Evolutionary conservation across 2,797 vertebrate species (phyloP), one percentile per base, ranked within the genome.

Genomic region (Ptychadena robeensis): DNA sequence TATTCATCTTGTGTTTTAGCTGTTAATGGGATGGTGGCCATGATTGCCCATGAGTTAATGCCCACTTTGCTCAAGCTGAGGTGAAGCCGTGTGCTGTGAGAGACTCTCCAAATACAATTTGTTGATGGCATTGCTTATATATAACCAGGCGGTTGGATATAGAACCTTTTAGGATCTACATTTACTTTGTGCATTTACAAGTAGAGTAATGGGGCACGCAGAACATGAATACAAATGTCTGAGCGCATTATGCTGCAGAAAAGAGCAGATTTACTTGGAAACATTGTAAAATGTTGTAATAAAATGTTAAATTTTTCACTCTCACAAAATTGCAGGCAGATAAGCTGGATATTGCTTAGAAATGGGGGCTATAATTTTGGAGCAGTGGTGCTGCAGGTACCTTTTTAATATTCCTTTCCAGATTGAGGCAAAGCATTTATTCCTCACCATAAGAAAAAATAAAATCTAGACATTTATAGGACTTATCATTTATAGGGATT

Each of bases 181-280:
- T 77, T 67, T 53, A 77, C 67, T 77, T 65, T 53, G 25, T 34
- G 37, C 73, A 59, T 75, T 75, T 74, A 73, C 48, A 59, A 63
- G 73, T 75, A 38, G 57, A 63, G 57, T 75, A 75, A 75, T 63
- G 64, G 30, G 65, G 31, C 1, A 67, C 44, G 38, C 38, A 48
- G 64, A 67, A 11, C 64, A 67, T 53, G 75, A 77, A 77, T 77
- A 53, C 75, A 48, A 77, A 77, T 67, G 38, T 27, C 40, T 53
- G 22, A 9, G 18, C 37, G 27, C 28, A 53, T 77, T 77, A 77
- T 53, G 63, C 37, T n/a, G 74, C 22, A 48, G 63, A 66, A n/a
- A 30, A 65, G 35, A 44, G 74, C 22, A 44, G 28, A 65, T 77
- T 77, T 77, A 48, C 61, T 32, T 30, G 7, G 2, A 9, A 64